Conservation (phyloP, 2,888 invertebrate species). For the Acleris sparsana region DNA sequence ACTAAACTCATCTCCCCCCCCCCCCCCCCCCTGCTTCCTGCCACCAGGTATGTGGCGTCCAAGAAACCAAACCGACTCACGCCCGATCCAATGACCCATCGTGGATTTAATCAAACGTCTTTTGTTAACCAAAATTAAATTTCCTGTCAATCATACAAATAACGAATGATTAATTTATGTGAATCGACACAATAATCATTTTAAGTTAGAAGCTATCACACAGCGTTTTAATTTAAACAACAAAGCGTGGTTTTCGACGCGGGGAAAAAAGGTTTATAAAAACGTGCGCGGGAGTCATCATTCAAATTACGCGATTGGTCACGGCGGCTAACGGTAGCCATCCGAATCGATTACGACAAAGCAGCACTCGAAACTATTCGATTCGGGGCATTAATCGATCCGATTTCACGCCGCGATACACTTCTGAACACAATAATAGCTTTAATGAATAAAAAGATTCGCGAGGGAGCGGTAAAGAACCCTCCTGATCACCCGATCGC, state of each 20-base stretch:
- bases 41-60: conserved; percentile 25
- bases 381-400: conserved; percentile 65
- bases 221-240: conserved; percentile 38
- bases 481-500: too few species aligned
- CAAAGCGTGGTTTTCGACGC: conserved; percentile 37
- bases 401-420: conserved; percentile 70
- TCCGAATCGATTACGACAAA: conserved; percentile 57
- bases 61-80: conserved; percentile 32
- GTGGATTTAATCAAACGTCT: conserved; percentile 38
- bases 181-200: conserved; percentile 38
- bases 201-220: conserved; percentile 36
- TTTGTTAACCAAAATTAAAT: conserved; percentile 37
- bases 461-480: conserved; percentile 50
- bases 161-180: conserved; percentile 38
- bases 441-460: conserved; percentile 72
- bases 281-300: conserved; percentile 61
- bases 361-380: conserved; percentile 57
- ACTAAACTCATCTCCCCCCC: conserved; percentile 34
- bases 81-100: conserved; percentile 35
- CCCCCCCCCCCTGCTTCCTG: conserved; percentile 18
- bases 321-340: conserved; percentile 58
- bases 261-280: conserved; percentile 49
- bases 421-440: conserved; percentile 65
- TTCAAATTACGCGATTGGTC: conserved; percentile 64
- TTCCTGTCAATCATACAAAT: conserved; percentile 38